phyloP scores from a whole-genome alignment of 2,797 vertebrate species.

The Xiphophorus birchmanni region DNA sequence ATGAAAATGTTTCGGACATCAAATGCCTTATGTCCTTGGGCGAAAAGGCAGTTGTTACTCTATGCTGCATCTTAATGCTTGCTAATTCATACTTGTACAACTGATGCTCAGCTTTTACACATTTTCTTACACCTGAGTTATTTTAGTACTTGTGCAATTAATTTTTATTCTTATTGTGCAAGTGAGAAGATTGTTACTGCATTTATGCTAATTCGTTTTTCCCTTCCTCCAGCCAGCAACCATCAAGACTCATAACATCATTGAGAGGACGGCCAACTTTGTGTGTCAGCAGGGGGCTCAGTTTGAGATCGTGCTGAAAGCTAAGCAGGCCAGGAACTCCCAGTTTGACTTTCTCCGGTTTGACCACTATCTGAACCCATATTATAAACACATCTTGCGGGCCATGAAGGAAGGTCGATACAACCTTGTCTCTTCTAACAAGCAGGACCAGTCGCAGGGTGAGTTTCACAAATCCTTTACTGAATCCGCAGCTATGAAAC shows the following conservation, averaged over 20 bases:
- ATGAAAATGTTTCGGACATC: slow-evolving; percentile 33
- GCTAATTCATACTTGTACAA: not conserved
- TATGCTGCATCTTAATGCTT: slow-evolving; percentile 18
- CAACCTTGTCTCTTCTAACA: slow-evolving; percentile 75
- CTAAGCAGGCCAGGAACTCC: slow-evolving; percentile 95
- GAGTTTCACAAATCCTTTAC: slow-evolving; percentile 49
- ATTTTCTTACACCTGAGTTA: not conserved
- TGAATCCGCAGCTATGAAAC: not conserved
- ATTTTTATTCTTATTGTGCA: not conserved
- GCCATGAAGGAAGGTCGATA: slow-evolving; percentile 97
- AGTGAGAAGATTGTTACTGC: not conserved
- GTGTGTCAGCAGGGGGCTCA: slow-evolving; percentile 97
- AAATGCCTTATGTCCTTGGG: slow-evolving; percentile 40
- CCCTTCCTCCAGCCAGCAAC: slow-evolving; percentile 87
- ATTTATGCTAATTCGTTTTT: not conserved
- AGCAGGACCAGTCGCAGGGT: slow-evolving; percentile 83
- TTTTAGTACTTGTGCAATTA: not conserved
- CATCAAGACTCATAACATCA: slow-evolving; percentile 96
- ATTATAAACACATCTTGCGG: slow-evolving; percentile 96
- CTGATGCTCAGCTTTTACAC: slow-evolving; percentile 9
- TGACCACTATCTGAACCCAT: slow-evolving; percentile 99
- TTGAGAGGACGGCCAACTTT: slow-evolving; percentile 95
- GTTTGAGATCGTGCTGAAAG: slow-evolving; percentile 98
- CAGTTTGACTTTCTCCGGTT: slow-evolving; percentile 98
- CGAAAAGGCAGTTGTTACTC: slow-evolving; percentile 11